Percentiles rank a stretch among this genome's conserved stretches.
Evolutionary conservation across 2,113 vertebrate genomes (phyloP).

Genomic region (Bos javanicus): DNA sequence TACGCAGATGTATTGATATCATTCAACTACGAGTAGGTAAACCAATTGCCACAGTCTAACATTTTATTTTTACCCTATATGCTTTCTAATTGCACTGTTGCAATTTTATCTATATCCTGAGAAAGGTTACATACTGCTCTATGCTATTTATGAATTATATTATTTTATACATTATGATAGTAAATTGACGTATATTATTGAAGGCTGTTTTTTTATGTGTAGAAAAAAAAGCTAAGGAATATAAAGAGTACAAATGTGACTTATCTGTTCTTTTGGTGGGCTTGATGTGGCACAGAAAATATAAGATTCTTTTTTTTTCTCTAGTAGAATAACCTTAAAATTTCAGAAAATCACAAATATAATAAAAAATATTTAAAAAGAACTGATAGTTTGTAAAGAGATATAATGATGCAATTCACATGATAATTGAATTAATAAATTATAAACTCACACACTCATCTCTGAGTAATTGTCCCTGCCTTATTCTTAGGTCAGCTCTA

Average conservation of each 20-base stretch:
- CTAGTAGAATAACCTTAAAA: not conserved
- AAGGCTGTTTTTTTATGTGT: not conserved
- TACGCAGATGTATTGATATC: not conserved
- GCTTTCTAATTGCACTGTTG: not conserved
- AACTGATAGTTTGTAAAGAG: not conserved
- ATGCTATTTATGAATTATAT: not conserved
- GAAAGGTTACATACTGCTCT: not conserved
- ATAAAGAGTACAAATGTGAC: not conserved
- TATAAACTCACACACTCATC: not conserved
- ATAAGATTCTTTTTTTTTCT: not conserved
- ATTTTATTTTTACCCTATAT: not conserved
- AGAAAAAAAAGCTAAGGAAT: not conserved
- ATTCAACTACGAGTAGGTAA: not conserved
- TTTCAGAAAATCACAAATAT: not conserved
- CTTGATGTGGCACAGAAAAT: not conserved
- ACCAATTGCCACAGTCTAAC: not conserved
- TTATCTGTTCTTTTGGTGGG: not conserved
- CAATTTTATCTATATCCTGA: not conserved
- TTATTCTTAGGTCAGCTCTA: not conserved
- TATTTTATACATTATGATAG: not conserved
- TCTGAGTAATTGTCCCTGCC: not conserved
- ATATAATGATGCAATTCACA: not conserved
- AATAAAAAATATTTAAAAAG: not conserved
- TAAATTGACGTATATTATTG: not conserved
- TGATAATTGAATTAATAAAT: not conserved